Percentiles rank a stretch among this genome's conserved stretches.
Evolutionary conservation across 2,888 invertebrate species (phyloP).

Genomic region (Heliconius erato): DNA sequence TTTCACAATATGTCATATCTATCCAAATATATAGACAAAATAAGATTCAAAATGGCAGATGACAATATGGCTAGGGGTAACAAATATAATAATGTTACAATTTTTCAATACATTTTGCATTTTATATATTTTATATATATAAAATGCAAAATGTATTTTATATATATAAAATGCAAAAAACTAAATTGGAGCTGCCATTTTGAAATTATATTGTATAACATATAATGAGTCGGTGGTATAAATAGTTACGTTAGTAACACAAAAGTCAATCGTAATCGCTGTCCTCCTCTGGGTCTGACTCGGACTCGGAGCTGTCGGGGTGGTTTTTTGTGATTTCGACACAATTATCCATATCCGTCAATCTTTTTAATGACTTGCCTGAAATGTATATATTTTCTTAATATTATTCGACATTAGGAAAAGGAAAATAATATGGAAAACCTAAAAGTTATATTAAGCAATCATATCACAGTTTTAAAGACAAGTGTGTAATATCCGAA

Average conservation of each 20-base stretch:
- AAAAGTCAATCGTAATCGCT: slow-evolving; percentile 75
- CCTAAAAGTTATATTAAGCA: no score
- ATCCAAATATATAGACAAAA: slow-evolving; percentile 5
- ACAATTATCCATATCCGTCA: slow-evolving; percentile 83
- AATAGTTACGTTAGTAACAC: slow-evolving; percentile 1
- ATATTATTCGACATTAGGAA: no score
- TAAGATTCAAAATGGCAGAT: slow-evolving; percentile 7
- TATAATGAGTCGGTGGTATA: slow-evolving; percentile 15
- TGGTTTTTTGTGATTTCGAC: slow-evolving; percentile 84
- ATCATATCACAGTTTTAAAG: no score
- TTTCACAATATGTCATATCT: background rate
- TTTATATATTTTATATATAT: no score
- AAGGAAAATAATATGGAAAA: background rate
- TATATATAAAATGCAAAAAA: no score
- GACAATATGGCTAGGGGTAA: background rate
- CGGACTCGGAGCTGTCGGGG: slow-evolving; percentile 80
- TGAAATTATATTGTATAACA: background rate
- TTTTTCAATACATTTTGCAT: background rate
- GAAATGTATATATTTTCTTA: slow-evolving; percentile 37
- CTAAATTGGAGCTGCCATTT: background rate
- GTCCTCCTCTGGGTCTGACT: slow-evolving; percentile 74
- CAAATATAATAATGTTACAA: background rate
- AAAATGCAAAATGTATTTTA: no score
- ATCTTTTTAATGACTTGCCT: slow-evolving; percentile 81
- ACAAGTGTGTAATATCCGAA: no score